These are phyloP conservation scores for Bombyx mandarina DNA, from an alignment of 1,140 invertebrate species.

Conservation along the genomic window DNA sequence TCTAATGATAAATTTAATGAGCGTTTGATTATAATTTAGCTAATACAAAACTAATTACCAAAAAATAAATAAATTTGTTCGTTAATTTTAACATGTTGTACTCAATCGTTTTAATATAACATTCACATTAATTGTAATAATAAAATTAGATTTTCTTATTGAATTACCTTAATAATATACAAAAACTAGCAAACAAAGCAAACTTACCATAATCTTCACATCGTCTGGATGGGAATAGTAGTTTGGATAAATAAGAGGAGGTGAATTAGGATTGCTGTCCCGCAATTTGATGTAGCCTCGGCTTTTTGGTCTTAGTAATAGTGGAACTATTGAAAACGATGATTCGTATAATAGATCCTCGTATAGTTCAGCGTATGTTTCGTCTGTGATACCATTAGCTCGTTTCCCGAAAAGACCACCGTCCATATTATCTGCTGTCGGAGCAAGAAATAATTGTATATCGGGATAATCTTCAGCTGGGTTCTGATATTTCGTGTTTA, in stretches of 20 bases:
- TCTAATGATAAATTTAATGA: too few relatives aligned
- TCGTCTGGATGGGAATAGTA: slow-evolving; percentile 82
- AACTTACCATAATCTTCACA: slow-evolving; percentile 76
- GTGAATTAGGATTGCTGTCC: slow-evolving; percentile 76
- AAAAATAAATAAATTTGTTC: too few relatives aligned
- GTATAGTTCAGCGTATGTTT: slow-evolving; percentile 77
- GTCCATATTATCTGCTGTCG: slow-evolving; percentile 81
- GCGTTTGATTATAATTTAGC: too few relatives aligned
- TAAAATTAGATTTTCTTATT: too few relatives aligned
- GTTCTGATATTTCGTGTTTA: slow-evolving; percentile 81
- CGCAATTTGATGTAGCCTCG: slow-evolving; percentile 77
- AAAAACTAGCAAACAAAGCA: not conserved
- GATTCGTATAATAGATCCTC: slow-evolving; percentile 78
- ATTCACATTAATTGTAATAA: too few relatives aligned
- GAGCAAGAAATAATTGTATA: slow-evolving; percentile 81
- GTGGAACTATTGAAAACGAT: slow-evolving; percentile 76
- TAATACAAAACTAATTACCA: too few relatives aligned
- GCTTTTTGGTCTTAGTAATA: slow-evolving; percentile 80
- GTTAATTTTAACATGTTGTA: too few relatives aligned
- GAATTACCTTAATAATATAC: too few relatives aligned
- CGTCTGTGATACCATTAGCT: slow-evolving; percentile 76
- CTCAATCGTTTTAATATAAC: too few relatives aligned
- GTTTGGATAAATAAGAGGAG: slow-evolving; percentile 86
- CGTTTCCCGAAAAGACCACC: slow-evolving; percentile 80
- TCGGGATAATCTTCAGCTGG: slow-evolving; percentile 80